These are phyloP conservation scores for Benitochromis conjunctus DNA, from an alignment of 2,113 vertebrate genomes.

Conservation along the genomic window DNA sequence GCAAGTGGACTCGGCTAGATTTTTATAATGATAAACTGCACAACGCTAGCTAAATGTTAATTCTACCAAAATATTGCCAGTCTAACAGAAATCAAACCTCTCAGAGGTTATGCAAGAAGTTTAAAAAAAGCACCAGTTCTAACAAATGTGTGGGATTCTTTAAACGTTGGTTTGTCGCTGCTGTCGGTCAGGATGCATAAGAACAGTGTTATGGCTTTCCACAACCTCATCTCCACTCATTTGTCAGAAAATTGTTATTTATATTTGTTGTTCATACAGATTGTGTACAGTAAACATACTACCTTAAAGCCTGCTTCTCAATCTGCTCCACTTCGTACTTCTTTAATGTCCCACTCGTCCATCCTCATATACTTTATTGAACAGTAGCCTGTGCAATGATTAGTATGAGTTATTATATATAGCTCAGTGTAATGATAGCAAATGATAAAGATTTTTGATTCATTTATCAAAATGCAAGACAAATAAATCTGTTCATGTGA, in stretches of 20 bases:
- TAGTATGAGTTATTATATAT: conserved; percentile 13
- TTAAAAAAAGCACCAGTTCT: neutral
- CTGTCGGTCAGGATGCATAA: neutral
- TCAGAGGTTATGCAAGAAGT: neutral
- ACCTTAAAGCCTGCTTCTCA: neutral
- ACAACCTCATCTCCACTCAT: neutral
- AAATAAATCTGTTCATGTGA: conserved; percentile 51
- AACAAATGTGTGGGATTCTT: neutral
- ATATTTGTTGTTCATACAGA: neutral
- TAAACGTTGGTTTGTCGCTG: neutral
- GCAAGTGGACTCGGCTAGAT: neutral
- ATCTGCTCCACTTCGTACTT: neutral
- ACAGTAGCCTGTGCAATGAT: conserved; percentile 19
- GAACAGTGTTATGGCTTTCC: neutral
- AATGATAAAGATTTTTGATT: conserved; percentile 16
- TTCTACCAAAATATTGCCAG: neutral
- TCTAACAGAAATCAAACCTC: neutral
- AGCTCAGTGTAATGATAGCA: conserved; percentile 14
- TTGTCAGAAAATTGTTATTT: neutral
- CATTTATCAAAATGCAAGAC: conserved; percentile 30
- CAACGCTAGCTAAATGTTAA: neutral
- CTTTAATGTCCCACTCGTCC: neutral
- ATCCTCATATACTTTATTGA: conserved; percentile 16
- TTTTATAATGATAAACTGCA: neutral
- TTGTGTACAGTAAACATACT: neutral